A percentile compares a stretch with the other conserved stretches of the same genome.
Conservation (phyloP, 2,888 invertebrate genomes). For the Clostera curtula region DNA sequence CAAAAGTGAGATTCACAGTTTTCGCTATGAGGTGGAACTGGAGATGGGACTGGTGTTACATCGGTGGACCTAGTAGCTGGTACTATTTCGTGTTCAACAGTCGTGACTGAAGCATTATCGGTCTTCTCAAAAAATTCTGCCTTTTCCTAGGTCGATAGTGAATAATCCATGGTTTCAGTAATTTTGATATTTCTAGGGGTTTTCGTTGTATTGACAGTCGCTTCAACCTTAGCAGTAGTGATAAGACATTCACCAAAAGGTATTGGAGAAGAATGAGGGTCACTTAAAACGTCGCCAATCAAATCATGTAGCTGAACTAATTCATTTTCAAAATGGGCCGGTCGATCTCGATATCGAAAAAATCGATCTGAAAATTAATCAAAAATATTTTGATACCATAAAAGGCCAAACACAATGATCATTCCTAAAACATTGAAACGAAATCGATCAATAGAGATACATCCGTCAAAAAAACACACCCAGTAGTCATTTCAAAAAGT, state of each 20-base stretch:
- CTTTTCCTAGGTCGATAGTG: constrained; percentile 2
- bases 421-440: constrained; percentile 5
- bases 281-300: constrained; percentile 5
- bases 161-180: constrained; percentile 1
- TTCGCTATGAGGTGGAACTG: constrained; percentile 6
- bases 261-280: constrained; percentile 3
- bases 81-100: constrained; percentile 1
- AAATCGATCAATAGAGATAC: constrained; percentile 4
- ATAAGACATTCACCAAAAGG: constrained; percentile 4
- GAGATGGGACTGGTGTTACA: constrained; percentile 7
- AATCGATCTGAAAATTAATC: constrained; percentile 6
- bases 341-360: constrained; percentile 4
- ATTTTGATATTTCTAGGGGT: constrained; percentile 3
- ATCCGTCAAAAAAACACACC: constrained; percentile 6
- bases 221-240: constrained; percentile 5
- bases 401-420: constrained; percentile 2
- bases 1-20: constrained; percentile 6
- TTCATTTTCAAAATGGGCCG: constrained; percentile 5
- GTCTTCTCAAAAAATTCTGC: constrained; percentile 2
- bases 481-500: constrained; percentile 4
- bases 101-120: constrained; percentile 1
- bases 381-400: constrained; percentile 4
- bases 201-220: constrained; percentile 4
- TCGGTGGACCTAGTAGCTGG: constrained; percentile 2
- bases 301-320: constrained; percentile 5